These are phyloP conservation scores for Cranoglanis bouderius DNA, from an alignment of 2,113 vertebrate genomes.

Conservation along the genomic window DNA sequence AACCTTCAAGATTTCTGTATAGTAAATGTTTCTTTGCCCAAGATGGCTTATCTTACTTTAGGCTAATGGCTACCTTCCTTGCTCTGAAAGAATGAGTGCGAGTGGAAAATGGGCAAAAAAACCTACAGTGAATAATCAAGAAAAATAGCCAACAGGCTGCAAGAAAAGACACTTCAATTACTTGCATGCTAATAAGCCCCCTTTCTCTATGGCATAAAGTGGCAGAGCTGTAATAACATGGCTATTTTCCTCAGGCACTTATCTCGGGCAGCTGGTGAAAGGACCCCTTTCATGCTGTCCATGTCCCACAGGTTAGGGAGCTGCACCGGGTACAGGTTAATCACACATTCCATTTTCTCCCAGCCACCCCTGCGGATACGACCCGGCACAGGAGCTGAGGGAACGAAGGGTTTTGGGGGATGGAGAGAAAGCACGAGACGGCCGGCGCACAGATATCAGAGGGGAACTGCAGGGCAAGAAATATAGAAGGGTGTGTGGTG, in stretches of 20 bases:
- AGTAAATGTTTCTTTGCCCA: neutral
- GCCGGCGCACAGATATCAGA: slow-evolving; percentile 24
- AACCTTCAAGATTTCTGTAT: neutral
- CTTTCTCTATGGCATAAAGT: slow-evolving; percentile 48
- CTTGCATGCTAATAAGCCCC: slow-evolving; percentile 53
- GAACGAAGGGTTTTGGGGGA: neutral
- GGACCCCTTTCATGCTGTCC: slow-evolving; percentile 42
- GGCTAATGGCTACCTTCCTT: neutral
- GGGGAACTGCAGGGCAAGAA: slow-evolving; percentile 32
- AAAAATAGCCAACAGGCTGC: slow-evolving; percentile 52
- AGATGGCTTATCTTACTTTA: neutral
- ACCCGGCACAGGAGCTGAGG: slow-evolving; percentile 2
- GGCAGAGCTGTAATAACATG: slow-evolving; percentile 51
- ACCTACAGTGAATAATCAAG: slow-evolving; percentile 49
- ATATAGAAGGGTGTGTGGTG: slow-evolving; percentile 33
- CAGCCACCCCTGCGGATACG: slow-evolving; percentile 15
- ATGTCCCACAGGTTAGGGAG: slow-evolving; percentile 51
- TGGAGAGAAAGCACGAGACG: neutral
- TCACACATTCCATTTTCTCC: slow-evolving; percentile 53
- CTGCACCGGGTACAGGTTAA: slow-evolving; percentile 44
- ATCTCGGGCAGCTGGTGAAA: slow-evolving; percentile 38
- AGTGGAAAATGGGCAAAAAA: neutral
- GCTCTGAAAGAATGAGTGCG: neutral
- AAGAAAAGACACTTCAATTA: slow-evolving; percentile 55
- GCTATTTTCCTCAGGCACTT: slow-evolving; percentile 52